Evolutionary conservation across 2,888 invertebrate species (phyloP).

Genomic region (Dynastes tityus): DNA sequence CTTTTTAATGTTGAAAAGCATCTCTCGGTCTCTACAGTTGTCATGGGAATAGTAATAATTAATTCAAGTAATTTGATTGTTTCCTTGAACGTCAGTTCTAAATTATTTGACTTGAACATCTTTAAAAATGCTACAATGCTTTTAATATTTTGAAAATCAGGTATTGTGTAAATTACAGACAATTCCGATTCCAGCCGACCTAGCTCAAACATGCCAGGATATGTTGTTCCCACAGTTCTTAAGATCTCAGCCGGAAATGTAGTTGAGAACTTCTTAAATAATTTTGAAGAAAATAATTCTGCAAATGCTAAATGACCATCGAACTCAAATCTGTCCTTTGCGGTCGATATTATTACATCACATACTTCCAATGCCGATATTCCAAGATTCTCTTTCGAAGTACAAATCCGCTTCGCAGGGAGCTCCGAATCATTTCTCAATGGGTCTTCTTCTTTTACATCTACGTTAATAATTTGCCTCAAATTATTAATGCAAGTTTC

Average conservation of each 20-base stretch:
- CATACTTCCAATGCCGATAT: neutral
- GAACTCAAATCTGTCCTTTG: neutral
- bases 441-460: neutral
- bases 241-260: neutral
- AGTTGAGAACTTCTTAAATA: neutral
- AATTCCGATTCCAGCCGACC: neutral
- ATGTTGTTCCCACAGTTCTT: neutral
- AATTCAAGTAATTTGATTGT: neutral
- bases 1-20: neutral
- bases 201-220: neutral
- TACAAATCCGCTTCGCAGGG: neutral
- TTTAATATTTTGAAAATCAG: neutral
- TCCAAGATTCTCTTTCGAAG: neutral
- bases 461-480: neutral
- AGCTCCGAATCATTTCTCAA: neutral
- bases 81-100: neutral
- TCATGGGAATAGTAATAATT: slow-evolving; percentile 2
- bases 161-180: neutral
- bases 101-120: neutral
- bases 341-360: neutral
- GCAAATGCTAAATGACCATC: neutral
- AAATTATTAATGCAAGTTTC: neutral
- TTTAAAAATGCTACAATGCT: neutral
- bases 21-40: neutral
- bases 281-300: neutral